Evolutionary conservation across 2,888 invertebrate genomes (phyloP).

Genomic region (Ornithoptera priamus): DNA sequence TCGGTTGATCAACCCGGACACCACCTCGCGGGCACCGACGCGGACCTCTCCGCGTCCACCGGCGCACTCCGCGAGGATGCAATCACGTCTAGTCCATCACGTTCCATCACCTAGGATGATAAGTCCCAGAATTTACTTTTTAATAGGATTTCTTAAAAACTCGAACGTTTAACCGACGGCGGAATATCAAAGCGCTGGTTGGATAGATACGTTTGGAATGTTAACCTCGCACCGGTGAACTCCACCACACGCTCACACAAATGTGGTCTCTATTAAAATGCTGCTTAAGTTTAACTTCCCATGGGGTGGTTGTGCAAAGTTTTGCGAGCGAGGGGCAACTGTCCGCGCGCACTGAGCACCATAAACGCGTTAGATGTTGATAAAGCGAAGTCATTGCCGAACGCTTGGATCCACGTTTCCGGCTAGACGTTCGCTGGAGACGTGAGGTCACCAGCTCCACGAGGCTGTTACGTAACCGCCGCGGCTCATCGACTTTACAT

Average conservation of each 20-base stretch:
- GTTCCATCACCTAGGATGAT: neutral
- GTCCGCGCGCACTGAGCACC: slow-evolving; percentile 53
- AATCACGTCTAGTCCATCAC: neutral
- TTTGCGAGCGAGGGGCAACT: slow-evolving; percentile 29
- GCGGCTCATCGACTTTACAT: slow-evolving; percentile 18
- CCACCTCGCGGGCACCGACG: slow-evolving; percentile 53
- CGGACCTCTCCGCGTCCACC: slow-evolving; percentile 50
- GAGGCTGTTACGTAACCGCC: slow-evolving; percentile 38
- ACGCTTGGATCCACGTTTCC: slow-evolving; percentile 58
- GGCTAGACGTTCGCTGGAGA: slow-evolving; percentile 48
- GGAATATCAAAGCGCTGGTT: slow-evolving; percentile 63
- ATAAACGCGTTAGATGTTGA: slow-evolving; percentile 63
- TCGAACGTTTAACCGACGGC: slow-evolving; percentile 42
- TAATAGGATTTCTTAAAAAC: slow-evolving; percentile 4
- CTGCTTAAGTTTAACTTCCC: neutral
- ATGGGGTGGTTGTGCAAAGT: slow-evolving; percentile 5
- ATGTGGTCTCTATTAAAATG: slow-evolving; percentile 29
- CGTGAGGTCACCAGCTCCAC: slow-evolving; percentile 42
- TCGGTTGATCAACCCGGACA: slow-evolving; percentile 63
- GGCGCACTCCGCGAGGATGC: slow-evolving; percentile 22
- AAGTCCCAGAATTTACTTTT: neutral
- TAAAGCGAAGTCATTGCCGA: slow-evolving; percentile 70
- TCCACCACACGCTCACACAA: slow-evolving; percentile 12
- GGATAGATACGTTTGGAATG: slow-evolving; percentile 50
- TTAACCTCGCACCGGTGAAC: slow-evolving; percentile 28